Evolutionary conservation across 1,140 invertebrate genomes (phyloP).

Genomic region (Paralvinella palmiformis): DNA sequence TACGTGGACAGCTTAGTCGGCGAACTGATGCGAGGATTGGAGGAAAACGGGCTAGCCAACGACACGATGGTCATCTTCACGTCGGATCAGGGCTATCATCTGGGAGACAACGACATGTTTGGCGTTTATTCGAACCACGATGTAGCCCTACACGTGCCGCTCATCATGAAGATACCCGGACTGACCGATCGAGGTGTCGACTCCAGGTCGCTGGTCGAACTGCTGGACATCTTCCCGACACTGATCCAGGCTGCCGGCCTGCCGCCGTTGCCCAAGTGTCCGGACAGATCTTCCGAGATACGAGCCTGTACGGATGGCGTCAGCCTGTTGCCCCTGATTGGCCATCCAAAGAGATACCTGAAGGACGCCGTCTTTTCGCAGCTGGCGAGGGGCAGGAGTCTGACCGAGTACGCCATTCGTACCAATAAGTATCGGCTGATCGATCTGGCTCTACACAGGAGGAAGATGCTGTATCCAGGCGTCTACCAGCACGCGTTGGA

Average conservation of each 20-base stretch:
- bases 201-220: background rate
- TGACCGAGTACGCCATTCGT: too few species aligned
- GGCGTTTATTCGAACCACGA: background rate
- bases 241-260: background rate
- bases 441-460: too few species aligned
- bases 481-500: too few species aligned
- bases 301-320: background rate
- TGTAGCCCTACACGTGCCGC: background rate
- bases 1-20: conserved; percentile 21
- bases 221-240: conserved; percentile 6
- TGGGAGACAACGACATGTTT: conserved; percentile 23
- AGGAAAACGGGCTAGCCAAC: conserved; percentile 19
- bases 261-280: background rate
- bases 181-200: background rate
- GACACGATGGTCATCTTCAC: conserved; percentile 24
- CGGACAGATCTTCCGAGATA: background rate
- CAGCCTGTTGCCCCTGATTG: conserved; percentile 1
- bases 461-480: too few species aligned
- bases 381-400: too few species aligned
- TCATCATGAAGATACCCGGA: background rate
- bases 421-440: too few species aligned
- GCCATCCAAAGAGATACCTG: too few species aligned
- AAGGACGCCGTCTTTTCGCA: too few species aligned
- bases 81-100: conserved; percentile 25
- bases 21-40: conserved; percentile 20